Percentiles rank a stretch among this genome's conserved stretches.
These are phyloP conservation scores for Hippasteria phrygiana DNA, from an alignment of 53 echinoderm and acorn worm species.

Conservation along the genomic window DNA sequence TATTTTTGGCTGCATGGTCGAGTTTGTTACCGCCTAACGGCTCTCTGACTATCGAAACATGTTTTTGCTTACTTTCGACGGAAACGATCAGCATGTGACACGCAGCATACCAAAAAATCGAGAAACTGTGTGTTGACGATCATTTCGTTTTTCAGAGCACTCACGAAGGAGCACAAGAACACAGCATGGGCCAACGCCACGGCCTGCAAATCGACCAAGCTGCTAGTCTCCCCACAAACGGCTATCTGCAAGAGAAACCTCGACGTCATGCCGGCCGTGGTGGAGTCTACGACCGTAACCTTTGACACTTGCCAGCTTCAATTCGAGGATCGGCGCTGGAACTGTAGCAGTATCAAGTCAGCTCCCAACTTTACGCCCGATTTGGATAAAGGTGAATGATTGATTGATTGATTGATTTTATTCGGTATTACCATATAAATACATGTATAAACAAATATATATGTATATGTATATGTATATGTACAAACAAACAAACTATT, in stretches of 20 bases:
- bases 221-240: constrained; percentile 43
- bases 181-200: constrained; percentile 28
- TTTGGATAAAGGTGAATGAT: constrained; percentile 33
- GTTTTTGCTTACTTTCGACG: too few species aligned
- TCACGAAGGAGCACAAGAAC: constrained; percentile 20
- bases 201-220: constrained; percentile 20
- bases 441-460: too few species aligned
- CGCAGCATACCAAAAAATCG: background rate
- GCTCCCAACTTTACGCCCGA: constrained; percentile 56
- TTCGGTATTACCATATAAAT: too few species aligned
- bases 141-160: constrained; percentile 5
- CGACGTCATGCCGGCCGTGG: constrained; percentile 56
- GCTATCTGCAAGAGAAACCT: constrained; percentile 57
- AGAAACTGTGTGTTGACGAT: background rate
- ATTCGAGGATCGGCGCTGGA: constrained; percentile 58
- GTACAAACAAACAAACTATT: too few species aligned
- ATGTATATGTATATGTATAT: too few species aligned
- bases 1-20: too few species aligned
- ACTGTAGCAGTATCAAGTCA: constrained; percentile 44
- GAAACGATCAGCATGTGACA: background rate
- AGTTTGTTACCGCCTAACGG: too few species aligned
- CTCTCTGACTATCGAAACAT: too few species aligned
- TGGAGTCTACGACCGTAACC: constrained; percentile 56
- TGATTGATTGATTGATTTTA: background rate
- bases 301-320: constrained; percentile 54